A percentile compares a stretch with the other conserved stretches of the same genome.
These are phyloP conservation scores for Choristoneura rosaceana DNA, from an alignment of 2,888 invertebrate genomes.

Conservation along the genomic window DNA sequence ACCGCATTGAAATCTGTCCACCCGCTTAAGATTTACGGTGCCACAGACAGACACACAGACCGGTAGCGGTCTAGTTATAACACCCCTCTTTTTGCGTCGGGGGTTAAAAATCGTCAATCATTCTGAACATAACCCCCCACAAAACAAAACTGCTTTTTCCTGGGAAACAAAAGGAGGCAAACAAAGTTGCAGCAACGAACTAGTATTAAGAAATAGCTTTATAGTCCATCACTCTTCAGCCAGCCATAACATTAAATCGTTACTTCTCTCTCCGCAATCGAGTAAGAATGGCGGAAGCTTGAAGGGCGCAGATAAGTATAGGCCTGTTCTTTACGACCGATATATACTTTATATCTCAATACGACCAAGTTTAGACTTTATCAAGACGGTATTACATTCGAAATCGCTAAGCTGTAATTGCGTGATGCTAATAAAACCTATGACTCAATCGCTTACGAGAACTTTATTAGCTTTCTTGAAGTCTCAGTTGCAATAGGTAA, in stretches of 20 bases:
- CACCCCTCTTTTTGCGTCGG: no score
- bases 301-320: constrained; percentile 7
- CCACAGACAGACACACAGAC: no score
- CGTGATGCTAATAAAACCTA: constrained; percentile 17
- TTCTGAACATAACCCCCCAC: no score
- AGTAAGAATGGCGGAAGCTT: constrained; percentile 5
- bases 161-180: no score
- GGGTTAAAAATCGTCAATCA: no score
- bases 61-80: no score
- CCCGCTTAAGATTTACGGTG: no score
- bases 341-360: neutral
- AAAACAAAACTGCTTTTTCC: no score
- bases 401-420: neutral
- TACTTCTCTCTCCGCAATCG: constrained; percentile 7
- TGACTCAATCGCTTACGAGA: constrained; percentile 12
- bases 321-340: constrained; percentile 14
- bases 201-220: no score
- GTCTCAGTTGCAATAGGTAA: no score
- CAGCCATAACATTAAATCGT: neutral
- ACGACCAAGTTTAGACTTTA: neutral
- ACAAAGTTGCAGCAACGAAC: no score
- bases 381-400: neutral
- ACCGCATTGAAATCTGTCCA: no score
- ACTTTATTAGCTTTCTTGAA: constrained; percentile 23
- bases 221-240: neutral